These are phyloP conservation scores for Rhabdornis inornatus DNA, from an alignment of 2,113 vertebrate genomes.

Conservation along the genomic window DNA sequence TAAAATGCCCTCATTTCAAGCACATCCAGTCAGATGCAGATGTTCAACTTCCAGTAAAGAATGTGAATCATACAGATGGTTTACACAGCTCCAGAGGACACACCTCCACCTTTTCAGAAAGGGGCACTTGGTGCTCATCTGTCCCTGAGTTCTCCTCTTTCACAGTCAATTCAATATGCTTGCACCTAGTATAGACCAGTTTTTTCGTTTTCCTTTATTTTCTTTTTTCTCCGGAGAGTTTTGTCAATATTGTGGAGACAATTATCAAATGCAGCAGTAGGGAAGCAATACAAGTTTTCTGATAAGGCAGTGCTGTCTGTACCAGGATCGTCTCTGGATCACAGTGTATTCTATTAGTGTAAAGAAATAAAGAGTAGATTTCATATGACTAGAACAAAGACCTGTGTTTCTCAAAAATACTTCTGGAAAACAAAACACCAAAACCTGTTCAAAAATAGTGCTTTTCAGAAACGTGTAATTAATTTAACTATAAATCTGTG, in stretches of 20 bases:
- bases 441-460: background rate
- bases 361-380: background rate
- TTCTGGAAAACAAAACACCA: background rate
- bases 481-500: background rate
- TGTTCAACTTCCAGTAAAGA: background rate
- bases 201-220: background rate
- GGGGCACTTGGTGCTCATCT: background rate
- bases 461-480: background rate
- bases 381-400: background rate
- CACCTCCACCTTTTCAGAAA: background rate
- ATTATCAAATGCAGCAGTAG: background rate
- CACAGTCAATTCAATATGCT: background rate
- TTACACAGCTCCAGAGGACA: background rate
- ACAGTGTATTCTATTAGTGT: background rate
- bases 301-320: background rate
- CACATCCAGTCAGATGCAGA: background rate
- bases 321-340: background rate
- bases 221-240: background rate
- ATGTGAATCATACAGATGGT: background rate
- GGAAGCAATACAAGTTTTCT: background rate
- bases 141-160: background rate
- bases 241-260: background rate
- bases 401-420: background rate
- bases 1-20: background rate
- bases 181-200: background rate